Evolutionary conservation across 2,113 vertebrate genomes (phyloP).

Genomic region (Atrichornis clamosus): DNA sequence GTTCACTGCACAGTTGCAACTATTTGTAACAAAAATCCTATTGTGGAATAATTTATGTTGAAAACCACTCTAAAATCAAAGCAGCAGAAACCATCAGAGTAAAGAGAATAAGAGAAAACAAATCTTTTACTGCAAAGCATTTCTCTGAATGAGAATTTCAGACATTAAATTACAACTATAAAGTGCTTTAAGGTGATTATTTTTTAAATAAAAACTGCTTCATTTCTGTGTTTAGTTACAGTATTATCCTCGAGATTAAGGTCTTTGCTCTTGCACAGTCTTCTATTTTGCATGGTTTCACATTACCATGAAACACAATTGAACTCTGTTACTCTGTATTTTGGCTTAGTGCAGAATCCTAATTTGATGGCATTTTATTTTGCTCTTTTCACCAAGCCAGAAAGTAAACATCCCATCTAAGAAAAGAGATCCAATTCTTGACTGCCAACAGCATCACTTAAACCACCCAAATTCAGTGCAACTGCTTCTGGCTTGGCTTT

Average conservation of each 20-base stretch:
- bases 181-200: neutral
- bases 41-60: neutral
- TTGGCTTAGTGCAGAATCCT: neutral
- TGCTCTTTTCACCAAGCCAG: neutral
- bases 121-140: neutral
- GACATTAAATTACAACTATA: neutral
- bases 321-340: neutral
- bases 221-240: neutral
- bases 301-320: neutral
- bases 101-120: neutral
- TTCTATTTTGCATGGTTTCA: neutral
- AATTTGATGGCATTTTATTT: neutral
- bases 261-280: neutral
- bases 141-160: neutral
- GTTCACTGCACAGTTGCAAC: neutral
- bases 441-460: neutral
- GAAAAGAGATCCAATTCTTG: neutral
- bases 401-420: neutral
- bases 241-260: neutral
- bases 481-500: neutral
- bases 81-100: neutral
- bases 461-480: neutral
- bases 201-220: neutral
- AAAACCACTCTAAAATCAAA: neutral
- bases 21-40: neutral